Conservation (phyloP, 2,113 vertebrate species). For the Gorsachius goisagi region DNA sequence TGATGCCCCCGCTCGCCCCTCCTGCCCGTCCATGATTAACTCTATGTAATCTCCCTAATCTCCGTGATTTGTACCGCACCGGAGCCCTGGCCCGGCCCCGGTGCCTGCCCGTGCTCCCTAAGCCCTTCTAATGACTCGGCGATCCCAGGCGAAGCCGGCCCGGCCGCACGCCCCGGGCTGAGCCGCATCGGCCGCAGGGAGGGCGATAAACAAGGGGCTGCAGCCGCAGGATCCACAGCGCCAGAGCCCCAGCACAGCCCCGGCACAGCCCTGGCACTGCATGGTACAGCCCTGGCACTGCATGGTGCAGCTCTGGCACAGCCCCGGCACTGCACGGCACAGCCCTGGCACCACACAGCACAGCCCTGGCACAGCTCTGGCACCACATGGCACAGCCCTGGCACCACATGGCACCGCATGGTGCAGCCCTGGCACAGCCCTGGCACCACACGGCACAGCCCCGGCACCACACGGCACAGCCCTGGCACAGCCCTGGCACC, state of each 20-base stretch:
- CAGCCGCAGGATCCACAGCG: conserved; percentile 55
- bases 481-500: background rate
- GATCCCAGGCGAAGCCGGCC: conserved; percentile 71
- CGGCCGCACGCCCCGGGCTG: conserved; percentile 28
- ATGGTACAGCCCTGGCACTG: too few species aligned
- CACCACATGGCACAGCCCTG: too few species aligned
- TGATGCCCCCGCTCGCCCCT: background rate
- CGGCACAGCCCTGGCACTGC: too few species aligned
- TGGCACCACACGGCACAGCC: too few species aligned
- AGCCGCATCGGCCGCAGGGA: conserved; percentile 29
- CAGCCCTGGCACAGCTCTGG: too few species aligned
- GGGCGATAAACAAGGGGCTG: conserved; percentile 71
- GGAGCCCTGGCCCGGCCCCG: conserved; percentile 73
- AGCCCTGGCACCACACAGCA: too few species aligned
- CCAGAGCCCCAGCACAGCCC: background rate
- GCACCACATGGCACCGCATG: too few species aligned
- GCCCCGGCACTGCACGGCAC: background rate
- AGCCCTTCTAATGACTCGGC: conserved; percentile 77
- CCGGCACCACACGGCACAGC: too few species aligned
- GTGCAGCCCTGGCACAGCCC: too few species aligned
- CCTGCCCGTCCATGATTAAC: background rate
- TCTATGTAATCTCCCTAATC: background rate
- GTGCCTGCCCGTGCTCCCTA: conserved; percentile 76
- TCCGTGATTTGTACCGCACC: conserved; percentile 72
- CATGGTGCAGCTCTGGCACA: too few species aligned